A percentile compares a stretch with the other conserved stretches of the same genome.
phyloP scores from a whole-genome alignment of 1,140 invertebrate genomes.

The Drosophila pandora region DNA sequence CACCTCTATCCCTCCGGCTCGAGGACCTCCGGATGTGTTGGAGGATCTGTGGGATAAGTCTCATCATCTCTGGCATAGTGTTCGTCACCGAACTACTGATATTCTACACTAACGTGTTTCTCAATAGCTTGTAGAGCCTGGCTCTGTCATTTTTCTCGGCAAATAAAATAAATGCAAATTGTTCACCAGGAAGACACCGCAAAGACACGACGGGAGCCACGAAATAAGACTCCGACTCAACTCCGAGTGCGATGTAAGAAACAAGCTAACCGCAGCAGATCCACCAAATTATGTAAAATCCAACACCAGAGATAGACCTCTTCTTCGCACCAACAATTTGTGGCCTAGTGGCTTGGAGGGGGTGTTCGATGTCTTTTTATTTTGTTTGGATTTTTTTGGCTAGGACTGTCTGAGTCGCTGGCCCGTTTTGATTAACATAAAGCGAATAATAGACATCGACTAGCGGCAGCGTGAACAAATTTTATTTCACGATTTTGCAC shows the following conservation, averaged over 20 bases:
- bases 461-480: constrained; percentile 57
- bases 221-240: constrained; percentile 48
- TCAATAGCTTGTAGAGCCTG: constrained; percentile 52
- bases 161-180: constrained; percentile 76
- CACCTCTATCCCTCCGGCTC: not conserved
- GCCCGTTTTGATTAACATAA: constrained; percentile 64
- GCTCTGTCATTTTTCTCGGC: constrained; percentile 42
- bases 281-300: constrained; percentile 64
- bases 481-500: constrained; percentile 65
- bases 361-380: constrained; percentile 21
- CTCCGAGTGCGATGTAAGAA: constrained; percentile 31
- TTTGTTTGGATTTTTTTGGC: not conserved
- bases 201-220: constrained; percentile 57
- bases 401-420: constrained; percentile 39
- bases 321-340: constrained; percentile 48
- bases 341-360: constrained; percentile 16
- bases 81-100: constrained; percentile 54
- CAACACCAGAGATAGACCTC: constrained; percentile 46
- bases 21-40: constrained; percentile 34
- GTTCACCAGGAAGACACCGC: constrained; percentile 67
- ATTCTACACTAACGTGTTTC: constrained; percentile 59
- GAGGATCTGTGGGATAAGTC: not conserved
- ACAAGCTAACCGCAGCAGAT: constrained; percentile 62
- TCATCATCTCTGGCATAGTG: constrained; percentile 27
- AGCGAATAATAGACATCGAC: constrained; percentile 61